phyloP scores from a whole-genome alignment of 2,797 vertebrate species.

The Todus mexicanus region DNA sequence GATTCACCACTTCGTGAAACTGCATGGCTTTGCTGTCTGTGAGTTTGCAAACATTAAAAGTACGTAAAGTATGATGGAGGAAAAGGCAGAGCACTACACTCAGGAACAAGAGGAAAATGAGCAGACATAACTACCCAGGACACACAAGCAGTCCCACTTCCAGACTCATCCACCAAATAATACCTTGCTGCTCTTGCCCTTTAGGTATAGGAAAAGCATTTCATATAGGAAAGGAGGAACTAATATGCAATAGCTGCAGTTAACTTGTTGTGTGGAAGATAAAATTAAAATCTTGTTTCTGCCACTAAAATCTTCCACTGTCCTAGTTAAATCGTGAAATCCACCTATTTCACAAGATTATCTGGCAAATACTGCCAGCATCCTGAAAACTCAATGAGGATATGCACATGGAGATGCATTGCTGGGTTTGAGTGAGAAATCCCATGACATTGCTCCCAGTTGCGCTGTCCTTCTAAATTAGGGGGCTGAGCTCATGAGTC shows the following conservation, averaged over 20 bases:
- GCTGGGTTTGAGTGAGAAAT: neutral
- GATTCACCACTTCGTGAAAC: neutral
- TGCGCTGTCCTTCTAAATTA: neutral
- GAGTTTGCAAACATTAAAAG: neutral
- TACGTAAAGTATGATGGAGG: accelerated
- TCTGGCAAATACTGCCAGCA: neutral
- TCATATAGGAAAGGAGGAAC: neutral
- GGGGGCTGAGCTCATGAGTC: accelerated
- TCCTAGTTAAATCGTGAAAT: neutral
- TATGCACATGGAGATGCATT: neutral
- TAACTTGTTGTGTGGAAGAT: neutral
- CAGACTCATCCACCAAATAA: neutral
- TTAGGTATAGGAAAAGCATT: neutral
- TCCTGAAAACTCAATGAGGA: neutral
- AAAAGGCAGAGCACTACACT: neutral
- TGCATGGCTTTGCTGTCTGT: neutral
- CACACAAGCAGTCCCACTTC: neutral
- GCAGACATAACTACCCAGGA: neutral
- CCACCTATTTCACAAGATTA: neutral
- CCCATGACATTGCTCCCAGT: neutral
- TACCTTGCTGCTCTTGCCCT: neutral
- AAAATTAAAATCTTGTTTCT: neutral
- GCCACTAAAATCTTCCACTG: neutral
- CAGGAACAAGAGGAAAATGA: neutral
- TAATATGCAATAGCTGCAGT: neutral